Base-by-base conservation (phyloP, 2,113 vertebrate species). In the Coracopsis vasa region DNA sequence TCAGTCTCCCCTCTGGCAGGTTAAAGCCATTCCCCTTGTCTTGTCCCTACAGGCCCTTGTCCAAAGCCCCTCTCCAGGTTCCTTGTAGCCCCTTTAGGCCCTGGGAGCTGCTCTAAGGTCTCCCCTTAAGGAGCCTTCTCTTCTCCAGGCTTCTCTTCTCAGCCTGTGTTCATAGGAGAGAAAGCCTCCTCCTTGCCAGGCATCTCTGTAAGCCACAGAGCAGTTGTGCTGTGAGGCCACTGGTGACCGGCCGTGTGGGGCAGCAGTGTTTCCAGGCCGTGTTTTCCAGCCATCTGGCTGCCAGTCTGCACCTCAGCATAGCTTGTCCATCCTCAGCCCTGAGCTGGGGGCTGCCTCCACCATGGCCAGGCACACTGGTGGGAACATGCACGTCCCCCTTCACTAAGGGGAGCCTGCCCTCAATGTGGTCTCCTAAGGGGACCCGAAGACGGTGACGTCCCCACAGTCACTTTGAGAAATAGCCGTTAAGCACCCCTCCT, bases 191-290 rank as follows among this genome's bases (percentile, higher is more conserved):
- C 21, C 39, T 58, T 31, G 41, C 58, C 0, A 1, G 7, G 15
- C 21, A 20, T 27, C 67, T 25, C 0, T 2, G 16, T 25, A 37
- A 33, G 75, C 19, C 48, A 1, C 0, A 4, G 61, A 21, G 56
- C n/a, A 4, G 24, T 53, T 45, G 56, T 2, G 29, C 8, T 1
- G 0, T 16, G 28, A 11, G 47, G 54, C 71, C 31, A 2, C 53
- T 21, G 28, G 31, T 54, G 67, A 6, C 12, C 0, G 0, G 41
- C 41, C 1, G 0, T 8, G 54, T 0, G 2, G n/a, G 54, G 5
- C 47, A 28, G 39, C 42, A 80, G 29, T 0, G 0, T 50, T n/a
- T 44, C 65, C 77, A 60, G 69, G 50, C 18, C 18, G 0, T 29
- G 21, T 51, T 25, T 39, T 56, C 21, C 13, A 3, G 6, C 42